Percentiles rank a stretch among this genome's conserved stretches.
Evolutionary conservation across 2,113 vertebrate genomes (phyloP).

Genomic region (Pomatorhinus ruficollis): DNA sequence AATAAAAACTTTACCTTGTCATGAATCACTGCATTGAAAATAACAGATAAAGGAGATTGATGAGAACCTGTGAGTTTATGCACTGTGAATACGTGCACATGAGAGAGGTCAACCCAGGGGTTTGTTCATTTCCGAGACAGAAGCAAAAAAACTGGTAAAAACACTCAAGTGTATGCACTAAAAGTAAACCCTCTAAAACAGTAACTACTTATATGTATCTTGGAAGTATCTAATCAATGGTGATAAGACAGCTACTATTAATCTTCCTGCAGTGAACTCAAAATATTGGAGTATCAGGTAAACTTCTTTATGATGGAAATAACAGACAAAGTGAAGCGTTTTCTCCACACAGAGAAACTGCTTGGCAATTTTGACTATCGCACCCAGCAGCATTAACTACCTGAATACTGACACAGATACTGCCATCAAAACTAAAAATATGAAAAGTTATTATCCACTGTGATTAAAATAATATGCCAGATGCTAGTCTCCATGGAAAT

Average conservation of each 20-base stretch:
- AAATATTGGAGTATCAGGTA: neutral
- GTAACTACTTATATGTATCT: neutral
- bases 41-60: neutral
- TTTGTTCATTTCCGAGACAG: neutral
- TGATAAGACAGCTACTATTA: neutral
- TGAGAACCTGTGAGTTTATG: neutral
- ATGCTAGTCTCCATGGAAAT: neutral
- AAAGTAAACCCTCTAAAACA: neutral
- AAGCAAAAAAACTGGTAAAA: neutral
- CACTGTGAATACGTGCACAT: rapidly evolving
- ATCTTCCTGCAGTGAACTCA: neutral
- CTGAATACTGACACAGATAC: neutral
- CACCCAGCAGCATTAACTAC: neutral
- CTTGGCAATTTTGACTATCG: neutral
- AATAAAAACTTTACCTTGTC: neutral
- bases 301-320: neutral
- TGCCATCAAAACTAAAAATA: neutral
- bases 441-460: neutral
- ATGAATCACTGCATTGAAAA: neutral
- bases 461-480: neutral
- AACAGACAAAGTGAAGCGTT: neutral
- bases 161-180: neutral
- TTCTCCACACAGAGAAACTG: neutral
- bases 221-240: neutral
- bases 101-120: neutral